Evolutionary conservation across 2,797 vertebrate species (phyloP).

Genomic region (Mallotus villosus): DNA sequence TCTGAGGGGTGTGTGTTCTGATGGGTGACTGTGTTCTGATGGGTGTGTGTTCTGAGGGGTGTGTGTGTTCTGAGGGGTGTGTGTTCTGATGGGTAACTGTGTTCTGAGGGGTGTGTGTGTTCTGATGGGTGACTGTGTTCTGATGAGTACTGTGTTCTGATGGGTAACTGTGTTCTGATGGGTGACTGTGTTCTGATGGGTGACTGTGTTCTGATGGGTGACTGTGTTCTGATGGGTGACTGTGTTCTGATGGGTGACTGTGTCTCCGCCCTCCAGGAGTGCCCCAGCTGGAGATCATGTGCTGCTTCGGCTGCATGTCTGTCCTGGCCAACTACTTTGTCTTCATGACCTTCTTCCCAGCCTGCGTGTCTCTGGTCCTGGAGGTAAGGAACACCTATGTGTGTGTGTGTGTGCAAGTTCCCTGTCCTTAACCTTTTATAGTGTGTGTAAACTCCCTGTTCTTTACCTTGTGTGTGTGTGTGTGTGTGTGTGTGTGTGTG

Average conservation of each 20-base stretch:
- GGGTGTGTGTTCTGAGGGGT: no score
- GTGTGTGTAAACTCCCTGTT: not conserved
- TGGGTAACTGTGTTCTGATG: no score
- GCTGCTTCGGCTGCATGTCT: slow-evolving; percentile 97
- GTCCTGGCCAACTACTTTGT: slow-evolving; percentile 97
- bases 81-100: no score
- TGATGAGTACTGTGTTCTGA: no score
- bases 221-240: no score
- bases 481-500: not conserved
- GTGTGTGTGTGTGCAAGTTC: slow-evolving; percentile 1
- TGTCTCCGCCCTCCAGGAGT: slow-evolving; percentile 69
- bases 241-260: not conserved
- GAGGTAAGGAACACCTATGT: slow-evolving; percentile 54
- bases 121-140: no score
- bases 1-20: no score
- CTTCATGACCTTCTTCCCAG: slow-evolving; percentile 99
- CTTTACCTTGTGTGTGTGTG: not conserved
- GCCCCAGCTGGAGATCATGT: slow-evolving; percentile 95
- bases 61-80: no score
- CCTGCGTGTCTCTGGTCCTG: slow-evolving; percentile 88
- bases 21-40: not conserved
- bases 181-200: no score
- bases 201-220: not conserved
- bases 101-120: no score
- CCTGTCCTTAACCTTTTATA: not conserved